Percentiles rank a stretch among this genome's conserved stretches.
These are phyloP conservation scores for Pavo muticus DNA, from an alignment of 2,113 vertebrate genomes.

Conservation along the genomic window DNA sequence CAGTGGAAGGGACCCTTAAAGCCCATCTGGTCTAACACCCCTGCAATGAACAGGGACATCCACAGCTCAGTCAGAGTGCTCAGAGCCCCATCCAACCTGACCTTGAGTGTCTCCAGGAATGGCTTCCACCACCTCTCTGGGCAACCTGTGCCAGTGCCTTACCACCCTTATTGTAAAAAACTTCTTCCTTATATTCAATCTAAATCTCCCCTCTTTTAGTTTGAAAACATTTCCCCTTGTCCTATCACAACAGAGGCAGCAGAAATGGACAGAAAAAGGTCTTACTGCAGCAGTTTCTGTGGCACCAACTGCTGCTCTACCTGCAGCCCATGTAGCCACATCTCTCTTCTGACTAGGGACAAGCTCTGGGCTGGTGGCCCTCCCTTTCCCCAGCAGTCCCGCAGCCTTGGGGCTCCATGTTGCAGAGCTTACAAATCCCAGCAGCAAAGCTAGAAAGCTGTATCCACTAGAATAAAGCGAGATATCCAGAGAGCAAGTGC, in stretches of 20 bases:
- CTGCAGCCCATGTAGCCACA: not conserved
- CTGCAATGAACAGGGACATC: too few relatives aligned
- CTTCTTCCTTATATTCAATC: too few relatives aligned
- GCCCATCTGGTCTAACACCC: too few relatives aligned
- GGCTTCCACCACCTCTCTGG: too few relatives aligned
- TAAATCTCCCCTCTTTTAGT: too few relatives aligned
- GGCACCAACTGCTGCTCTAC: not conserved
- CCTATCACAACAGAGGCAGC: not conserved
- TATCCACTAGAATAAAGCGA: constrained; percentile 43
- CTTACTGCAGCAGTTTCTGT: not conserved
- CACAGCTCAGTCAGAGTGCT: too few relatives aligned
- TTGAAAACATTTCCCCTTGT: too few relatives aligned
- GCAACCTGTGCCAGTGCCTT: too few relatives aligned
- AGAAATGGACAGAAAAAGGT: not conserved
- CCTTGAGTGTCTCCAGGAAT: too few relatives aligned
- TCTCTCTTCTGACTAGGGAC: not conserved
- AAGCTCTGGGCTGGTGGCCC: not conserved
- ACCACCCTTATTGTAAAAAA: too few relatives aligned
- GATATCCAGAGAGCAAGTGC: not conserved
- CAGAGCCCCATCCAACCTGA: too few relatives aligned
- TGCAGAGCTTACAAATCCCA: not conserved
- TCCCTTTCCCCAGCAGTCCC: not conserved
- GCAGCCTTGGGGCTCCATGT: not conserved
- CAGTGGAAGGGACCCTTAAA: too few relatives aligned
- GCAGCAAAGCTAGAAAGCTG: constrained; percentile 8